Evolutionary conservation across 2,113 vertebrate genomes (phyloP), one percentile per base, ranked within the genome.

Genomic region (Coptodon bakossiorum): DNA sequence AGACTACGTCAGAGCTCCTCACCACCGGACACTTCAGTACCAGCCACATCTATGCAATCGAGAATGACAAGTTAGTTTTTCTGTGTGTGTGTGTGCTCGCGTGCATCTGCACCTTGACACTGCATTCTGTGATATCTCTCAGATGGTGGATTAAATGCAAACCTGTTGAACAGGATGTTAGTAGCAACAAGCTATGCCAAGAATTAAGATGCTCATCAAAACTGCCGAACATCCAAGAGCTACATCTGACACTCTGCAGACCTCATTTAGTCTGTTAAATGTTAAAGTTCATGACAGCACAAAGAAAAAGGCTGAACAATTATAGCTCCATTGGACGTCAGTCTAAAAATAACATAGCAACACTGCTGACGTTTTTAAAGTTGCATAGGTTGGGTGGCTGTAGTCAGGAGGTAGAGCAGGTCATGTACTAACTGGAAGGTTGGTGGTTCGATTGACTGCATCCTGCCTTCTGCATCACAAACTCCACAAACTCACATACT

Each of bases 11-110:
- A 0, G 95, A 97, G 9, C 97, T 99, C 52, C 96, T 98, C 79
- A 96, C 97, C 43, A 98, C 94, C 0, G 98, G 97, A 34, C 95
- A 95, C 92, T 98, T 99, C 59, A 97, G 96, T 91, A 99, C 98
- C 87, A 97, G 94, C 96, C 96, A 95, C 0, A 96, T 99, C 80
- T 99, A 97, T 3, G 96, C 94, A 71, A 99, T 99, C 2, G 99
- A 99, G 88, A 97, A 95, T 14, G 96, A 95, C 45, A 96, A 92
- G 96, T 97, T 9, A 94, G 95, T 93, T 68, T 40, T 9, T 40
- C 7, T 66, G 2, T 85, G 52, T 81, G 43, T 81, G 9, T 81
- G 54, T 73, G 43, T 34, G 5, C 56, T 10, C 61, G 38, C 45
- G 6, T 83, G 34, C 38, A 27, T 27, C n/a, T 45, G 12, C n/a